phyloP scores from a whole-genome alignment of 2,797 vertebrate genomes.

The Gymnoscopelus braueri region DNA sequence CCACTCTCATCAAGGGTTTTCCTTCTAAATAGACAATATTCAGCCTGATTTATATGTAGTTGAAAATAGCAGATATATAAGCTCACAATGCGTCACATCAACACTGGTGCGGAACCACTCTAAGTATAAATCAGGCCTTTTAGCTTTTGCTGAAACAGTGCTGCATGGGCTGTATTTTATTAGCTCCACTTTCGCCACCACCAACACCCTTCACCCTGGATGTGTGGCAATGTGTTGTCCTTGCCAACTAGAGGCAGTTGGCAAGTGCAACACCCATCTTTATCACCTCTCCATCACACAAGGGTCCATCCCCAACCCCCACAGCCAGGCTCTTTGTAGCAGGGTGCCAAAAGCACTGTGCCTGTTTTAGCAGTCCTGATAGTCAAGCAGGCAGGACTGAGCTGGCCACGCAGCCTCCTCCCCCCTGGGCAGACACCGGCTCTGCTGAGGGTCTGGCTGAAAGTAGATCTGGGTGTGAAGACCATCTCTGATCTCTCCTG shows the following conservation, averaged over 20 bases:
- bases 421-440: constrained; percentile 28
- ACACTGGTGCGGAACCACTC: no score
- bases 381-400: constrained; percentile 51
- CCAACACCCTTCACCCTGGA: constrained; percentile 8
- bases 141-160: not conserved
- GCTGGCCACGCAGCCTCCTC: constrained; percentile 39
- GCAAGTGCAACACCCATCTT: constrained; percentile 61
- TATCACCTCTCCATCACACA: constrained; percentile 72
- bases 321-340: constrained; percentile 61
- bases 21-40: constrained; percentile 58
- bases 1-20: constrained; percentile 47
- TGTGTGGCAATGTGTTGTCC: no score
- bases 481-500: constrained; percentile 49
- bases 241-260: constrained; percentile 58
- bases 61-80: no score
- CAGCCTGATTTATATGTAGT: constrained; percentile 2
- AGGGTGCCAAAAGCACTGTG: constrained; percentile 50
- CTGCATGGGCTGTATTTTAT: no score
- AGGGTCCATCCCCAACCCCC: constrained; percentile 35
- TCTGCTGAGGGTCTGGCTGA: constrained; percentile 41
- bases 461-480: constrained; percentile 42
- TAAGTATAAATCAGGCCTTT: not conserved
- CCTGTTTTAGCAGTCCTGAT: constrained; percentile 68
- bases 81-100: no score
- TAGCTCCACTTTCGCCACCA: not conserved